Conservation (phyloP, 2,888 invertebrate species). For the Hypolimnas misippus region DNA sequence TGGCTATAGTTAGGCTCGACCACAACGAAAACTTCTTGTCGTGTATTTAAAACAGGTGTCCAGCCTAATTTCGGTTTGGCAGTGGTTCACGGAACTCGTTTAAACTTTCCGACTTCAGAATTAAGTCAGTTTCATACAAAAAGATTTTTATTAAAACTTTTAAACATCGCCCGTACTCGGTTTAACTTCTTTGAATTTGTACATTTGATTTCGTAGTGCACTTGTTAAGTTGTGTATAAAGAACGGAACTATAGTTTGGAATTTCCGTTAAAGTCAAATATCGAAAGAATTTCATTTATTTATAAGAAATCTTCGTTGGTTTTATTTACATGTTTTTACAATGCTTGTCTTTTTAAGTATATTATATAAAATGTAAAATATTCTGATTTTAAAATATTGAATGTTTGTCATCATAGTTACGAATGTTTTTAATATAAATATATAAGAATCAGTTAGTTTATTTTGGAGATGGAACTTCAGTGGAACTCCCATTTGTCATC, state of each 20-base stretch:
- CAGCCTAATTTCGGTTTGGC: constrained; percentile 35
- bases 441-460: too few species aligned
- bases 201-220: constrained; percentile 28
- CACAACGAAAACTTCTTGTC: constrained; percentile 4
- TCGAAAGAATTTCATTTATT: not conserved
- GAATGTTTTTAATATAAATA: too few species aligned
- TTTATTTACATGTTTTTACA: not conserved
- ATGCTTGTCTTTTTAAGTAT: too few species aligned
- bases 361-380: too few species aligned
- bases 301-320: not conserved
- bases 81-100: constrained; percentile 35
- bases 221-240: constrained; percentile 18
- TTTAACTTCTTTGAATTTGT: constrained; percentile 31
- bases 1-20: too few species aligned
- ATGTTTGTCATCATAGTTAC: too few species aligned
- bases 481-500: too few species aligned
- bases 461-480: too few species aligned
- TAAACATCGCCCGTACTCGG: constrained; percentile 20
- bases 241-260: constrained; percentile 8
- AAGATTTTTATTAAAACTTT: constrained; percentile 41
- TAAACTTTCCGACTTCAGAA: constrained; percentile 33
- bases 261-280: not conserved
- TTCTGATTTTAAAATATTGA: too few species aligned
- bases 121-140: constrained; percentile 40
- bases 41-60: constrained; percentile 37